phyloP scores from a whole-genome alignment of 2,888 invertebrate species.

The Antitype chi region DNA sequence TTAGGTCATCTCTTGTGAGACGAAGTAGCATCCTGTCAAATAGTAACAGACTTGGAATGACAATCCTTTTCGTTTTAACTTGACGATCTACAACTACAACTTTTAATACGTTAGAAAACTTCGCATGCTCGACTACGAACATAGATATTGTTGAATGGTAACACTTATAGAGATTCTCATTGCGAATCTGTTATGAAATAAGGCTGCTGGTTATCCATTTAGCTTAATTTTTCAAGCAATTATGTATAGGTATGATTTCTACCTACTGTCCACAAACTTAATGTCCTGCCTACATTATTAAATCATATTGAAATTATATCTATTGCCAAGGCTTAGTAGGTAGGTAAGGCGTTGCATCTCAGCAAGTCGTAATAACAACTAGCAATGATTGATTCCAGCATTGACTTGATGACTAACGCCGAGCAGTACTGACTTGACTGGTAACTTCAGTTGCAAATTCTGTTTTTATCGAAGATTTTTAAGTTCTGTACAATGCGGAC shows the following conservation, averaged over 20 bases:
- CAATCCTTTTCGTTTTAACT: background rate
- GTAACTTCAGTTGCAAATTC: background rate
- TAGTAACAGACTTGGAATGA: background rate
- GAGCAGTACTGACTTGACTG: background rate
- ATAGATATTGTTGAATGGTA: background rate
- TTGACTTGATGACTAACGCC: background rate
- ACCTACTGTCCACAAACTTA: background rate
- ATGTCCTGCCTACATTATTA: background rate
- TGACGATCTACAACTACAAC: background rate
- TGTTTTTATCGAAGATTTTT: background rate
- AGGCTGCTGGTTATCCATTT: background rate
- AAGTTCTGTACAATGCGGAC: background rate
- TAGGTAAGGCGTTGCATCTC: background rate
- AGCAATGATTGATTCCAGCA: background rate
- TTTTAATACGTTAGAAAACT: background rate
- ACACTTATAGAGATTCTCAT: background rate
- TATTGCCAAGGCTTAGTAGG: background rate
- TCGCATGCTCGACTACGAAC: background rate
- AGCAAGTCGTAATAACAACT: background rate
- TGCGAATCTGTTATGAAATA: background rate
- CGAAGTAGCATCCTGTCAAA: background rate
- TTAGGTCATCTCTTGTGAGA: background rate
- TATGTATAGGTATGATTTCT: background rate
- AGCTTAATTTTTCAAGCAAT: background rate
- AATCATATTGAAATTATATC: background rate